Base-by-base conservation (phyloP, 2,113 vertebrate genomes). In the Prunella himalayana region DNA sequence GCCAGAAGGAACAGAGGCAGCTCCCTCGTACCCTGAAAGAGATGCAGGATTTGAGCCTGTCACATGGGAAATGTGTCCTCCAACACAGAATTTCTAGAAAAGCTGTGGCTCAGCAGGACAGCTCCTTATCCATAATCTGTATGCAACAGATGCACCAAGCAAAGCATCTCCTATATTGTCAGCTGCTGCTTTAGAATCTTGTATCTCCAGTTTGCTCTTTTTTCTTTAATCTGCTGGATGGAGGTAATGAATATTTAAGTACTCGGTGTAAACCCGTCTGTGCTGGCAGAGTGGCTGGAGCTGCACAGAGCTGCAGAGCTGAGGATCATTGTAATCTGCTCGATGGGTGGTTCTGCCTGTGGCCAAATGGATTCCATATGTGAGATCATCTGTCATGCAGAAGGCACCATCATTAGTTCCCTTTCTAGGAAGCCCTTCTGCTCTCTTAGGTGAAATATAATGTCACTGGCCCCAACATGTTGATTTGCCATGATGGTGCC, bases 331-430 rank as follows among this genome's bases (percentile, higher is more conserved):
- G 81, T 89, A 82, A 77, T 66, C 93, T 80, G 54, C 89, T 85
- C 13, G 0, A 44, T 80, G 90, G 91, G 85, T 95, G 90, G 84
- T 66, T 91, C 59, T 91, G 86, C 81, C 80, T 33, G 61, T 49
- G 66, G 59, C 89, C 82, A 94, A 91, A 96, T 91, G 94, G 89
- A 33, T 94, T 94, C 84, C 95, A 65, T 91, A 90, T 94, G 93
- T 60, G 66, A 82, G 45, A 47, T 72, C 33, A 9, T 87, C 81
- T 97, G 89, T 86, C 65, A 39, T 27, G 81, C 86, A 91, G 78
- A 85, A 94, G 75, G 81, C 35, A 71, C 42, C 2, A 0, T 51
- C 78, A n/a, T 59, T 66, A 84, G 41, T n/a, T 93, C 33, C 61
- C 54, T 68, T 83, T 82, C 77, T 85, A 82, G 78, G 65, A 91